These are phyloP conservation scores for Nesoenas mayeri DNA, from an alignment of 2,113 vertebrate species.

Conservation along the genomic window DNA sequence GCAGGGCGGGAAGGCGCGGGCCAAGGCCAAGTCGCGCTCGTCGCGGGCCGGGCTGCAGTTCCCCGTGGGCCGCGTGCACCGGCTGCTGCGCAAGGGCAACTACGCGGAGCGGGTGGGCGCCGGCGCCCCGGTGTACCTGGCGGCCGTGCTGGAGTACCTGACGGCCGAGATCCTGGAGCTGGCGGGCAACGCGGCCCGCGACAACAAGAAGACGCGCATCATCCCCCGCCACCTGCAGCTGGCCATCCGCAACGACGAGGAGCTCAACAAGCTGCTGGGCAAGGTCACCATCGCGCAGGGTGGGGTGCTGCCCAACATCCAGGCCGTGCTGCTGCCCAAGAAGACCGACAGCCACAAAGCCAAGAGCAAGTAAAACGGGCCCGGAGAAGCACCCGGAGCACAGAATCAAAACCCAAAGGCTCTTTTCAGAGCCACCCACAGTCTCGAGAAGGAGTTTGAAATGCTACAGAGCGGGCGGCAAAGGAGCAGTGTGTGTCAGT, in stretches of 20 bases:
- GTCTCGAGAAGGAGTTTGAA: neutral
- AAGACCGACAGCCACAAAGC: slow-evolving; percentile 84
- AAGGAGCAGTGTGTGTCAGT: rapidly evolving
- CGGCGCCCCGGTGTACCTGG: slow-evolving; percentile 28
- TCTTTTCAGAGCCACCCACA: slow-evolving; percentile 24
- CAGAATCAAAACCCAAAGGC: neutral
- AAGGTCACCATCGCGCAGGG: slow-evolving; percentile 90
- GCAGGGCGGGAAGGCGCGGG: neutral
- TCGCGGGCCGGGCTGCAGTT: slow-evolving; percentile 79
- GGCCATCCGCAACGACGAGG: slow-evolving; percentile 90
- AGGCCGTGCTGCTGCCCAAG: slow-evolving; percentile 91
- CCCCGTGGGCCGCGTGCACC: slow-evolving; percentile 86
- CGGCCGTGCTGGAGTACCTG: slow-evolving; percentile 89
- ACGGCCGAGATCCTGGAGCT: slow-evolving; percentile 77
- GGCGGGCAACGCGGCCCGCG: slow-evolving; percentile 80
- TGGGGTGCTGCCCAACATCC: slow-evolving; percentile 90
- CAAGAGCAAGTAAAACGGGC: too few relatives aligned
- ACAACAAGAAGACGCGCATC: slow-evolving; percentile 93
- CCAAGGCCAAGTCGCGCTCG: slow-evolving; percentile 75
- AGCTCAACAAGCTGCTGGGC: slow-evolving; percentile 89
- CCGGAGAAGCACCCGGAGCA: neutral
- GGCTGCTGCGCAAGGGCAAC: slow-evolving; percentile 86
- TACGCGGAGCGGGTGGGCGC: slow-evolving; percentile 88
- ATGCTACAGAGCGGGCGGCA: neutral
- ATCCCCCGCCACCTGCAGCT: slow-evolving; percentile 87